Evolutionary conservation across 1,140 invertebrate genomes (phyloP), one percentile per base, ranked within the genome.

Genomic region (Chlorops oryzae): DNA sequence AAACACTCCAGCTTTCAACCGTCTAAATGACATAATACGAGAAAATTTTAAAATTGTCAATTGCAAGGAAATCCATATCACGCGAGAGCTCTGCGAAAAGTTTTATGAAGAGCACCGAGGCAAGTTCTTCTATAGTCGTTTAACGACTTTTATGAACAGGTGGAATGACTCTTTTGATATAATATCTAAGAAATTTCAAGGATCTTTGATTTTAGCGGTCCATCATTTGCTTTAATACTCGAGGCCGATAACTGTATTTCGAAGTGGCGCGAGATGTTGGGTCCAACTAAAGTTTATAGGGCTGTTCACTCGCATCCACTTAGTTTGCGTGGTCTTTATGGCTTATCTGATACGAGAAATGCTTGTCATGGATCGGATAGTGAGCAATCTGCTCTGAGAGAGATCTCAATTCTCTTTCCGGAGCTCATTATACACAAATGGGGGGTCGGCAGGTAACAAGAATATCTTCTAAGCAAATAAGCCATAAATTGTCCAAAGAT

Each of bases 321-420:
- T 45, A 82, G 81, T 53, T 83, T 96, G 47, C 75, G 92, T 59
- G 89, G 87, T 2, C 74, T 78, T 58, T 94, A 84, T 78, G 92
- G 92, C 1, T 70, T 94, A 3, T 90, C 91, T 1, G 92, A 96
- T 71, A 95, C 92, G 0, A 84, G 91, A 65, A 96, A 96, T 78
- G 90, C 87, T 17, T 83, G 85, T 40, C 92, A 96, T 75, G 92
- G 92, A 25, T 94, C 91, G 83, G 91, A 95, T 81, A 92, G 90
- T 2, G 61, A 73, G 47, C 76, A 82, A 65, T 89, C 87, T 23
- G 88, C 84, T 3, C 60, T 73, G 55, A 77, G 78, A 49, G 92
- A 96, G 76, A 90, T 92, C 40, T 63, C 74, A 39, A 85, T 93
- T 62, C 84, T 93, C 59, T 92, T 93, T 69, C 86, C 87, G 21